These are phyloP conservation scores for Steinernema khuongi DNA, from an alignment of 1,140 invertebrate species.

Conservation along the genomic window DNA sequence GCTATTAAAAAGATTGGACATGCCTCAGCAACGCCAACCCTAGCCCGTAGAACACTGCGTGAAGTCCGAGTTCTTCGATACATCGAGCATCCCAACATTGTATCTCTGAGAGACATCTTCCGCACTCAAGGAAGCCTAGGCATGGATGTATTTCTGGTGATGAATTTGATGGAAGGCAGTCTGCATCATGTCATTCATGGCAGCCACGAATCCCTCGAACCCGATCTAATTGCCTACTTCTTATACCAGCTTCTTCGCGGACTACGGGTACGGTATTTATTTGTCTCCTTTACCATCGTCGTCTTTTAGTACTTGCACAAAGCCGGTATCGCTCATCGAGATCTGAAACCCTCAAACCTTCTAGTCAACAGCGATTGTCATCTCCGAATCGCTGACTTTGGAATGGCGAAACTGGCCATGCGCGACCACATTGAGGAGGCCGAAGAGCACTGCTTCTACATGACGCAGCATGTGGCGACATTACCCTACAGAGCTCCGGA, in stretches of 20 bases:
- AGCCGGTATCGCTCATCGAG: slow-evolving; percentile 62
- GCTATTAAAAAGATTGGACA: slow-evolving; percentile 63
- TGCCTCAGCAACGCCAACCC: slow-evolving; percentile 56
- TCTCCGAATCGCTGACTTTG: slow-evolving; percentile 63
- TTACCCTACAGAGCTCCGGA: slow-evolving; percentile 69
- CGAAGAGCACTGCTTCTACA: slow-evolving; percentile 44
- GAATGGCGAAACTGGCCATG: slow-evolving; percentile 55
- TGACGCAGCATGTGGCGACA: slow-evolving; percentile 42
- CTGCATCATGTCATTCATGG: slow-evolving; percentile 63
- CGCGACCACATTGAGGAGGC: slow-evolving; percentile 37
- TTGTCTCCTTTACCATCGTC: background rate
- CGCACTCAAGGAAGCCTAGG: slow-evolving; percentile 51
- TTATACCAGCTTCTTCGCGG: slow-evolving; percentile 63
- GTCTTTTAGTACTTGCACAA: slow-evolving; percentile 62
- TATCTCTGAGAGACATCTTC: slow-evolving; percentile 61
- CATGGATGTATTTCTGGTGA: slow-evolving; percentile 62
- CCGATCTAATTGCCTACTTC: slow-evolving; percentile 59
- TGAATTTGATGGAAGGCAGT: slow-evolving; percentile 64
- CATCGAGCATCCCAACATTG: slow-evolving; percentile 63
- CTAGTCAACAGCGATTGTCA: slow-evolving; percentile 63
- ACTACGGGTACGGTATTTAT: slow-evolving; percentile 50
- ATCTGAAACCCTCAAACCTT: slow-evolving; percentile 63
- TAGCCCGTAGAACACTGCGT: slow-evolving; percentile 61
- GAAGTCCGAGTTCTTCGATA: slow-evolving; percentile 63
- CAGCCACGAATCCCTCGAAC: slow-evolving; percentile 61